Conservation (phyloP, 2,113 vertebrate species). For the Nibea albiflora region DNA sequence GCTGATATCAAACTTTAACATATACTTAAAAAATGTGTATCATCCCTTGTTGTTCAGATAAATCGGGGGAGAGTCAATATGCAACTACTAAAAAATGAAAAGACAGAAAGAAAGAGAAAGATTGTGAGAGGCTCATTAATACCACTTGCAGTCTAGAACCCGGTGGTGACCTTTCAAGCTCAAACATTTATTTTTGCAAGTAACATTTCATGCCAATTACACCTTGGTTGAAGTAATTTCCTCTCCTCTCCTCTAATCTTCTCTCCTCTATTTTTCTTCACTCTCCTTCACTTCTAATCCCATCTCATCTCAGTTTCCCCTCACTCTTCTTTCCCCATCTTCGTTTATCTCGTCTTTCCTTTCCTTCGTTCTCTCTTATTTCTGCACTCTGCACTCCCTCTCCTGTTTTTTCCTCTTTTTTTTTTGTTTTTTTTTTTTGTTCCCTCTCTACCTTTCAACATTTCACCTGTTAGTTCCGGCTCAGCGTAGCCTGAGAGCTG, state of each 20-base stretch:
- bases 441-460: constrained; percentile 23
- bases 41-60: background rate
- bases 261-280: constrained; percentile 1
- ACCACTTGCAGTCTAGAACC: background rate
- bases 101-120: background rate
- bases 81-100: background rate
- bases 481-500: constrained; percentile 40
- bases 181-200: constrained; percentile 55
- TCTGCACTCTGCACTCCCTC: background rate
- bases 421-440: background rate
- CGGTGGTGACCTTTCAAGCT: constrained; percentile 50
- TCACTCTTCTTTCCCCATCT: background rate
- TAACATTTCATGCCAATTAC: constrained; percentile 65
- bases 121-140: constrained; percentile 16
- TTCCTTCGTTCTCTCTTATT: background rate
- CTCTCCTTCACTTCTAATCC: constrained; percentile 16
- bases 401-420: background rate
- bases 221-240: constrained; percentile 21
- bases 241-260: background rate
- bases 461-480: constrained; percentile 59
- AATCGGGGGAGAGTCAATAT: background rate
- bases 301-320: constrained; percentile 16
- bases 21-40: too few species aligned
- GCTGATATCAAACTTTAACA: constrained; percentile 3
- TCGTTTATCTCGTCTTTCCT: constrained; percentile 36